Evolutionary conservation across 2,888 invertebrate genomes (phyloP).

Genomic region (Clistopyga incitator): DNA sequence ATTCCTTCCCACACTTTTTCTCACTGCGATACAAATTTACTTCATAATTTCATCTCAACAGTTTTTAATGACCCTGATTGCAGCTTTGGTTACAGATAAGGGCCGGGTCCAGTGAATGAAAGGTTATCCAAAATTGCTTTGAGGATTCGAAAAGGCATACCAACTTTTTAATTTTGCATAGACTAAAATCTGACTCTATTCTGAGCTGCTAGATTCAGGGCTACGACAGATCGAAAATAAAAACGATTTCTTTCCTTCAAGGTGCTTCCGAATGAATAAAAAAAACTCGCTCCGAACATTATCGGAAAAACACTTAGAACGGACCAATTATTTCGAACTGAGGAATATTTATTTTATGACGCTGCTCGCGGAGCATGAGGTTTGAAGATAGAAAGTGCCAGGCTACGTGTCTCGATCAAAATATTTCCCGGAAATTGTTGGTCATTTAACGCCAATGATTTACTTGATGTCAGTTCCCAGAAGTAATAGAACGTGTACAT

Average conservation of each 20-base stretch:
- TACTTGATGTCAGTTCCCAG: background rate
- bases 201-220: background rate
- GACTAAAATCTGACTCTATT: too few species aligned
- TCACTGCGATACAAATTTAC: too few species aligned
- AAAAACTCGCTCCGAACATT: background rate
- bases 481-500: background rate
- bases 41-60: too few species aligned
- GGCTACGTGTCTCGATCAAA: conserved; percentile 2
- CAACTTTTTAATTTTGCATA: too few species aligned
- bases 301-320: background rate
- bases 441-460: background rate
- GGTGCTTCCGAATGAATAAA: background rate
- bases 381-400: background rate
- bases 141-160: too few species aligned
- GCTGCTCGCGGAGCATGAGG: background rate
- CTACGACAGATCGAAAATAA: background rate
- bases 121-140: too few species aligned
- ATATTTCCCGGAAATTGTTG: conserved; percentile 10
- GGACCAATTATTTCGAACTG: background rate
- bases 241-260: background rate
- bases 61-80: too few species aligned
- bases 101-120: too few species aligned
- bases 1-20: too few species aligned
- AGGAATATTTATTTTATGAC: background rate
- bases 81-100: too few species aligned